Evolutionary conservation across 2,797 vertebrate genomes (phyloP), one percentile per base, ranked within the genome.

Genomic region (Todus mexicanus): DNA sequence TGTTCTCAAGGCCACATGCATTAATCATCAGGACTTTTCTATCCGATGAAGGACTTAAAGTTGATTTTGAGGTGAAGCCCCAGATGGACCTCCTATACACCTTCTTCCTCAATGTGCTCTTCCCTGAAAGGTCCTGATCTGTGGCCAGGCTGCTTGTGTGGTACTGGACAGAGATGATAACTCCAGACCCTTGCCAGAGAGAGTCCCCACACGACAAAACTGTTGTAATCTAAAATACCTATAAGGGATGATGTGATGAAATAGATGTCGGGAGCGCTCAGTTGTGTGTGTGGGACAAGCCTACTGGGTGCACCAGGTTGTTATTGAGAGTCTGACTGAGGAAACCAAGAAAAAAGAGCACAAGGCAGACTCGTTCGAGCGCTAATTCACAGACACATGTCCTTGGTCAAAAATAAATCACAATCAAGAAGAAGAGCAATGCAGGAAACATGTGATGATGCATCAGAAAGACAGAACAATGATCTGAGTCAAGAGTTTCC

Each of bases 361-460:
- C 43, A 51, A 60, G 22, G 16, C 33, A 63, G 33, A 15, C 10
- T 45, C 3, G 0, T 31, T 25, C n/a, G 16, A 64, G 40, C 0
- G 0, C 9, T 31, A 71, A 35, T 76, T 68, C 56, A 64, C 74
- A 40, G 56, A 60, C 86, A 84, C 51, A 53, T 77, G 89, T 85
- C 84, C 80, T 54, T 45, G 43, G 63, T 83, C 68, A 85, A 78
- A 87, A 89, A 66, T 31, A 80, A 89, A 80, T 66, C 65, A 40
- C 21, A 42, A 8, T 21, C 31, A 11, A 51, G 56, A 77, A 51
- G 56, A 77, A 73, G 19, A 66, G 48, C 35, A 68, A 76, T 13
- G 27, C 81, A 88, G 59, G 48, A 93, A 93, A 84, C 87, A 68
- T 68, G 60, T 68, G 89, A 93, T 37, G 59, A 63, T 74, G 79